Conservation (phyloP, 2,888 invertebrate genomes). For the Zaprionus lineosus region DNA sequence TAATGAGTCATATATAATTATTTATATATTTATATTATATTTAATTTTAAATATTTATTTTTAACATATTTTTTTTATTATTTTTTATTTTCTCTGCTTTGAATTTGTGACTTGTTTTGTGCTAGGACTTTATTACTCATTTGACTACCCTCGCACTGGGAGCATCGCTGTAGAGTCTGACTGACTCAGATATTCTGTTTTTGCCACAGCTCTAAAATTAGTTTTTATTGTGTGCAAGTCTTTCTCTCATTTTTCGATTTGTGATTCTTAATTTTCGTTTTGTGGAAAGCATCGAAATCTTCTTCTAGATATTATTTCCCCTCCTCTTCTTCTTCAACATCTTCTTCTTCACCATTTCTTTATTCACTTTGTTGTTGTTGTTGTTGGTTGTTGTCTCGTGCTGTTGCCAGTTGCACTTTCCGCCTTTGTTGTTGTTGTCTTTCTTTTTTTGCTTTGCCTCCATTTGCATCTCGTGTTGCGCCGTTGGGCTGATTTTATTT, state of each 20-base stretch:
- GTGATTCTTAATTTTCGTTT: conserved; percentile 62
- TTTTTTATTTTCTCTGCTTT: background rate
- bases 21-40: no score
- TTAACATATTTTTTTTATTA: background rate
- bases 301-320: conserved; percentile 23
- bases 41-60: no score
- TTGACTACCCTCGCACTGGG: conserved; percentile 23
- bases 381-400: conserved; percentile 52
- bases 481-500: conserved; percentile 67
- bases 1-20: no score
- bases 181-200: conserved; percentile 55
- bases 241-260: conserved; percentile 50
- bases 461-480: conserved; percentile 42
- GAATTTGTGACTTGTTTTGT: no score
- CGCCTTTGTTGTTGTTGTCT: conserved; percentile 25
- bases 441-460: background rate
- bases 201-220: conserved; percentile 68
- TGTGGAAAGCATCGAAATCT: conserved; percentile 60
- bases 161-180: conserved; percentile 27
- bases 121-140: no score
- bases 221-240: conserved; percentile 70
- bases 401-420: conserved; percentile 50
- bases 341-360: no score
- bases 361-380: conserved; percentile 19
- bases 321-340: no score